phyloP scores from a whole-genome alignment of 2,888 invertebrate species.

The Rhingia campestris region DNA sequence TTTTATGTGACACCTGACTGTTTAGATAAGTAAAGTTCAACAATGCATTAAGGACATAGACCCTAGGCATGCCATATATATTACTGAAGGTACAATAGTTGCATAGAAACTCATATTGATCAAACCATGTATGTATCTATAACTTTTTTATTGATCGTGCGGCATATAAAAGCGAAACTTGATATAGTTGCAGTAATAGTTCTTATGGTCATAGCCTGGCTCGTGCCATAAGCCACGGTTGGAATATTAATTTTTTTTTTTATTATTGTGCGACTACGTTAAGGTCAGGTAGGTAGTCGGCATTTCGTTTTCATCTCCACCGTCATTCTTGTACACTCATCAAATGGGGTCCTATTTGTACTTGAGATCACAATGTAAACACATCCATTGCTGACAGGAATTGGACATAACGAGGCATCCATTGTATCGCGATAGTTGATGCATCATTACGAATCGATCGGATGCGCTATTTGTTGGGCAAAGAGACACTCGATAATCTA shows the following conservation, averaged over 20 bases:
- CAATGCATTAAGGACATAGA: too few species aligned
- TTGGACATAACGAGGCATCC: conserved; percentile 37
- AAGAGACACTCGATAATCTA: conserved; percentile 22
- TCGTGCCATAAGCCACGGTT: conserved; percentile 53
- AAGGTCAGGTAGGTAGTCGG: conserved; percentile 27
- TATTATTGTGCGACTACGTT: not conserved
- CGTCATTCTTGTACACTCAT: conserved; percentile 23
- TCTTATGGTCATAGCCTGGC: conserved; percentile 44
- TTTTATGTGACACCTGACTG: too few species aligned
- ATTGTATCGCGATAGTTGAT: conserved; percentile 23
- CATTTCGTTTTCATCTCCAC: conserved; percentile 27
- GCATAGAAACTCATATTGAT: too few species aligned
- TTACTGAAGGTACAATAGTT: too few species aligned
- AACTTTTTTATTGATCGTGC: too few species aligned
- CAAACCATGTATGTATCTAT: not conserved
- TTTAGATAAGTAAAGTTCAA: too few species aligned
- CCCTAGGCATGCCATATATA: too few species aligned
- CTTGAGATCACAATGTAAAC: conserved; percentile 38
- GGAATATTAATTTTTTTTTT: not conserved
- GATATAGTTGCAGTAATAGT: conserved; percentile 41
- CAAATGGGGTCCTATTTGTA: conserved; percentile 23
- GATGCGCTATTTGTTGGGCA: conserved; percentile 38
- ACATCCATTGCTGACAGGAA: conserved; percentile 23
- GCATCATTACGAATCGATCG: conserved; percentile 58
- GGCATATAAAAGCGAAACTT: conserved; percentile 46